These are phyloP conservation scores for Sclerodermus sp. DNA, from an alignment of 2,888 invertebrate genomes.

Conservation along the genomic window DNA sequence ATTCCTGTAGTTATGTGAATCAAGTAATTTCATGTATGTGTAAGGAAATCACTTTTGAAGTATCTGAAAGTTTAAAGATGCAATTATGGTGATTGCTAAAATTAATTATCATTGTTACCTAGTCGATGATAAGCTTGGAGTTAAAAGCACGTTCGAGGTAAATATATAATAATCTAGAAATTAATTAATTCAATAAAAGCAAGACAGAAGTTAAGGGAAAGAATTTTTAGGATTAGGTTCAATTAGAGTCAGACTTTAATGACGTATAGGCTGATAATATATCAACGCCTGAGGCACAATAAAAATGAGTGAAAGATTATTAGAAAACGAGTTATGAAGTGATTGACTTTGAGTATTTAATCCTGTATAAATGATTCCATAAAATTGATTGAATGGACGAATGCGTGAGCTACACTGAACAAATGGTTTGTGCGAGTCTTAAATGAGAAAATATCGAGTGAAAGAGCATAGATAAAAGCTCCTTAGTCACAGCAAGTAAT, in stretches of 20 bases:
- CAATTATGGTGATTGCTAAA: constrained; percentile 16
- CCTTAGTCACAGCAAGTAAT: no score
- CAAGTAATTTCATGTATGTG: constrained; percentile 14
- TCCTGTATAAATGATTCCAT: no score
- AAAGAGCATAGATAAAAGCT: no score
- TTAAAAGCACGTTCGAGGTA: constrained; percentile 8
- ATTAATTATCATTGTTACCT: constrained; percentile 13
- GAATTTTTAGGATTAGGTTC: neutral
- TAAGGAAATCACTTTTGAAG: constrained; percentile 25
- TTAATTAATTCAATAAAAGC: neutral
- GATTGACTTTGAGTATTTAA: no score
- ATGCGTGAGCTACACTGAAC: no score
- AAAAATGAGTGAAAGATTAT: neutral
- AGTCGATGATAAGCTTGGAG: constrained; percentile 22
- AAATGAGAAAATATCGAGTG: no score
- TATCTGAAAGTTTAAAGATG: constrained; percentile 37
- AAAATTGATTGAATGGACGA: no score
- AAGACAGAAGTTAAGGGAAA: neutral
- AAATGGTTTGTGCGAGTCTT: no score
- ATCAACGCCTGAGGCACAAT: neutral
- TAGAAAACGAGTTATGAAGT: neutral
- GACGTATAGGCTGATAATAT: no score
- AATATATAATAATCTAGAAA: neutral
- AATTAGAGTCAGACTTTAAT: no score
- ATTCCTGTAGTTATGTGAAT: no score